Evolutionary conservation across 2,797 vertebrate species (phyloP).

Genomic region (Taenioides sp.): DNA sequence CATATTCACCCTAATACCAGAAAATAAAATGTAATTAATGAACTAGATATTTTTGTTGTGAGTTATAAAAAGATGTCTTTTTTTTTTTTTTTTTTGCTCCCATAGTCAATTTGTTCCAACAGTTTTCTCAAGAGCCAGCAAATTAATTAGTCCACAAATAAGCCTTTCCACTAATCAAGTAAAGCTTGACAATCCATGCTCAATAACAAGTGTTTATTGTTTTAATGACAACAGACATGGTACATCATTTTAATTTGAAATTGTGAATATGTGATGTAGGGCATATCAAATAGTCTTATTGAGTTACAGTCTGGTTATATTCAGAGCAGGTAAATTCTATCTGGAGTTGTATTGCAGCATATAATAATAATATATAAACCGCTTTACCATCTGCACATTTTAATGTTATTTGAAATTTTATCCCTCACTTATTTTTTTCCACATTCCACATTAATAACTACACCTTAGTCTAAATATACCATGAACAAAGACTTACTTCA

Average conservation of each 20-base stretch:
- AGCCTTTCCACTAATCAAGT: slow-evolving; percentile 1
- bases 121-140: slow-evolving; percentile 16
- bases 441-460: too few relatives aligned
- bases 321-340: too few relatives aligned
- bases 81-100: slow-evolving; percentile 1
- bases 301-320: too few relatives aligned
- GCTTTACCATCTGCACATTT: too few relatives aligned
- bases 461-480: too few relatives aligned
- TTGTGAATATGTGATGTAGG: neutral
- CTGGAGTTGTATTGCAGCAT: too few relatives aligned
- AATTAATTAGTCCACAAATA: slow-evolving; percentile 16
- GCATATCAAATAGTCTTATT: slow-evolving; percentile 18
- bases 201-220: slow-evolving; percentile 11
- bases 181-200: slow-evolving; percentile 7
- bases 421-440: neutral
- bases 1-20: neutral
- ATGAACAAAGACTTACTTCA: too few relatives aligned
- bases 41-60: neutral
- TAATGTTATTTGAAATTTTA: neutral
- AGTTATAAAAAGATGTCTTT: neutral
- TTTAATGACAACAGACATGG: slow-evolving; percentile 3
- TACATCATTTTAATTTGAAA: neutral
- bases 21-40: slow-evolving; percentile 1
- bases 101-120: slow-evolving; percentile 9
- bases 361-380: too few relatives aligned